Evolutionary conservation across 2,888 invertebrate genomes (phyloP), one percentile per base, ranked within the genome.

Genomic region (Augiades crinisus): DNA sequence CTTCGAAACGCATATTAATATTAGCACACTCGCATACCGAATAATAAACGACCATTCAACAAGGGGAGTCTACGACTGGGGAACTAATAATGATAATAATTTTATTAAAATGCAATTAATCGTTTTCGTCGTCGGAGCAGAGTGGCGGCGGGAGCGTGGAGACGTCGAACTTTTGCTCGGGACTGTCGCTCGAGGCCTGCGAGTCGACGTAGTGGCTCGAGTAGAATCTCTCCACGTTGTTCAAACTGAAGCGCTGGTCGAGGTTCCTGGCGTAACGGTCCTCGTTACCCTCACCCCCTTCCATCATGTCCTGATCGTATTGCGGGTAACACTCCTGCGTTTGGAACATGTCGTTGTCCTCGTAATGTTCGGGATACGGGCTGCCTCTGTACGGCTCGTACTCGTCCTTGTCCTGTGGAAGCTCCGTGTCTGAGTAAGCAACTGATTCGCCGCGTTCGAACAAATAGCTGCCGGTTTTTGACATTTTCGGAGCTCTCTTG

Each of bases 71-170:
- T 69, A 73, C 64, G 61, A 72, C 53, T 52, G 60, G 67, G 67
- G 59, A 64, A 66, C 70, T 68, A 56, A 55, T 38, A 47, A 49
- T 53, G 58, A 58, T 59, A 57, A 57, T 64, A 34, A 47, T 60
- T 46, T 34, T 53, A 58, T 38, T 57, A 36, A 58, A 57, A 50
- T 55, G 53, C 41, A 53, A 45, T 55, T 60, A 86, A 60, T 92
- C 91, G 64, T 93, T 93, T 70, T 95, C 95, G 68, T 94, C 94
- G 63, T 95, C 95, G 47, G 93, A 92, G 67, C 95, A 91, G 59
- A 94, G 86, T 47, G 95, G 95, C 47, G 95, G 95, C n/a, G 95
- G 95, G 65, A 95, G 91, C 17, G 92, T 93, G 24, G 94, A 92
- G 13, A 95, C 93, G 67, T 95, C 95, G 70, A 95, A 93, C 69